Evolutionary conservation across 2,113 vertebrate species (phyloP), one percentile per base, ranked within the genome.

Genomic region (Myotis lucifugus): DNA sequence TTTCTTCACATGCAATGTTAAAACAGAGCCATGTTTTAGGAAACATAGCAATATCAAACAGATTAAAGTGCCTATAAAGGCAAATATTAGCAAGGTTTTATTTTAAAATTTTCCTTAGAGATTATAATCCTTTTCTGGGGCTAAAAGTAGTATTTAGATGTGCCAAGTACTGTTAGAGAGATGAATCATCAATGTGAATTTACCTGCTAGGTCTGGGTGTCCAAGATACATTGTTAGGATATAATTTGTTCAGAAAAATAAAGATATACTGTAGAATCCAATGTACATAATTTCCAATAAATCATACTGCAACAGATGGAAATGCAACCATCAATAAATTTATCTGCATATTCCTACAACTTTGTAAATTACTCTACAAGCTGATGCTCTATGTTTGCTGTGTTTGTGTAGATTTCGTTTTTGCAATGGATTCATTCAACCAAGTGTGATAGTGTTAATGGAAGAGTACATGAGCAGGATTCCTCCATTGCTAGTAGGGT

Each of bases 321-420:
- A 82, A 82, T 29, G 8, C 29, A 73, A 64, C 8, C 56, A 79
- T 84, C 25, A n/a, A 25, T 86, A 84, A 42, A 66, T 91, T 25
- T 82, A 85, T 90, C 23, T 83, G 40, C 67, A 64, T 83, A 87
- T 95, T 94, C 73, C 82, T 95, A 70, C 6, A 83, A n/a, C 56
- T 93, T 82, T 81, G 27, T 74, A 78, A 64, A 50, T 85, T 82
- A 52, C 46, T 82, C 27, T 67, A 34, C 40, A 93, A 93, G 21
- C 34, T 81, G 56, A 86, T 91, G 13, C 5, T 56, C 19, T 67
- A 19, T 94, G 61, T 46, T 92, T 88, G 50, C 59, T 93, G 29
- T 74, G 25, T 90, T 74, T 87, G n/a, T 92, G 34, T 72, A 76
- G 61, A 81, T 70, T 95, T 87, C 76, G 48, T 56, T 95, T 91